Conservation (phyloP, 2,113 vertebrate species). For the Theristicus caerulescens region DNA sequence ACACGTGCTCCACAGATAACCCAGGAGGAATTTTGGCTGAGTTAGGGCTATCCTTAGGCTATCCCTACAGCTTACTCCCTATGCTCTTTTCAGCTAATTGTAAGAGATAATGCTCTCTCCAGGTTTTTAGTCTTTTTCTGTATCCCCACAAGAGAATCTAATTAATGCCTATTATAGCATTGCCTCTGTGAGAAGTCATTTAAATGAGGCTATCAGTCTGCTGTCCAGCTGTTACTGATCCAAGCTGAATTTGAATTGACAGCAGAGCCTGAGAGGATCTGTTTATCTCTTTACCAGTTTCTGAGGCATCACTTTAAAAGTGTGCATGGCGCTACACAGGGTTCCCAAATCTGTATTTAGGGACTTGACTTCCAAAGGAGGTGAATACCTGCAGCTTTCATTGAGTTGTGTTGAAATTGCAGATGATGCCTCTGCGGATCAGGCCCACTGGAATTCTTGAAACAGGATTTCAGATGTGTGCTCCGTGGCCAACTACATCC, state of each 20-base stretch:
- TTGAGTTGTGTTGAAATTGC: background rate
- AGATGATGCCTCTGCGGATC: background rate
- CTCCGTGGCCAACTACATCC: background rate
- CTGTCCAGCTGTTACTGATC: conserved; percentile 39
- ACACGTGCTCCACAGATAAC: background rate
- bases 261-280: background rate
- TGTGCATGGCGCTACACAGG: background rate
- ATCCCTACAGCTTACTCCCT: background rate
- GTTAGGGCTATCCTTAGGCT: background rate
- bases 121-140: conserved; percentile 16
- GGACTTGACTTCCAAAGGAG: background rate
- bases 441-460: background rate
- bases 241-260: conserved; percentile 30
- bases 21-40: conserved; percentile 27
- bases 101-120: conserved; percentile 19
- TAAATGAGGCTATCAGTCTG: conserved; percentile 25
- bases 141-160: conserved; percentile 25
- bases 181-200: conserved; percentile 34
- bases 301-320: background rate
- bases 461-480: background rate
- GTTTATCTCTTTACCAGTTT: background rate
- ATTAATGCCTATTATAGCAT: conserved; percentile 18
- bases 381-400: background rate
- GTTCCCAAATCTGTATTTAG: background rate
- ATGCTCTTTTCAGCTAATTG: background rate